Evolutionary conservation across 2,797 vertebrate species (phyloP).

Genomic region (Adrianichthys oophorus): DNA sequence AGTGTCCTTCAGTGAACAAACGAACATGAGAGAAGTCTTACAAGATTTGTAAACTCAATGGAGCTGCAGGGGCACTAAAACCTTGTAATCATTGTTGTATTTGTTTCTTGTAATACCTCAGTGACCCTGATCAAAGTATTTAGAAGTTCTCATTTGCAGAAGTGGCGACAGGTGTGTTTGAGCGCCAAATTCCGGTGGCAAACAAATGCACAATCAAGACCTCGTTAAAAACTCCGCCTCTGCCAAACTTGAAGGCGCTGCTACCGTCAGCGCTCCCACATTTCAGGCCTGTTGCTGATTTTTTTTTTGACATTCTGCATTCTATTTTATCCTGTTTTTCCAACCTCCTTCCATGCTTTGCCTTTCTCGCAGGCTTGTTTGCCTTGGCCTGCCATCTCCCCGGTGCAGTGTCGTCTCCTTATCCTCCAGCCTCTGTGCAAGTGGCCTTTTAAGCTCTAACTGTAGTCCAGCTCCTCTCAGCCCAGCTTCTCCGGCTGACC

Average conservation of each 20-base stretch:
- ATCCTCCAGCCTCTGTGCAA: neutral
- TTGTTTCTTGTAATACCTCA: too few relatives aligned
- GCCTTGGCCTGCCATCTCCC: neutral
- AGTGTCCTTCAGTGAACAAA: too few relatives aligned
- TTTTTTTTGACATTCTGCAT: neutral
- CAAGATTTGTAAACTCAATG: too few relatives aligned
- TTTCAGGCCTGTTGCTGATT: neutral
- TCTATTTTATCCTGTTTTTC: neutral
- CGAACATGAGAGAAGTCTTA: too few relatives aligned
- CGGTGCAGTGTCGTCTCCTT: neutral
- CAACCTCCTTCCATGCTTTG: neutral
- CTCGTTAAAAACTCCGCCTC: constrained; percentile 7
- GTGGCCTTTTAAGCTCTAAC: neutral
- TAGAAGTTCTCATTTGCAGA: neutral
- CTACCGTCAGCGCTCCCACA: neutral
- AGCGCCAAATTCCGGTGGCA: constrained; percentile 1
- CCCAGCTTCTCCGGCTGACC: neutral
- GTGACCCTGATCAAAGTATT: too few relatives aligned
- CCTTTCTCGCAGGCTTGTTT: neutral
- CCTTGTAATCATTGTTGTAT: too few relatives aligned
- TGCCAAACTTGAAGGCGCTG: constrained; percentile 3
- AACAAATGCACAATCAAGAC: constrained; percentile 7
- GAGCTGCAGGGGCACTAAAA: too few relatives aligned
- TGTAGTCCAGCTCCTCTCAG: neutral
- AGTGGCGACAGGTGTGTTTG: constrained; percentile 13